Percentiles rank a stretch among this genome's conserved stretches.
Conservation (phyloP, 2,113 vertebrate species). For the Oryzias woworae region DNA sequence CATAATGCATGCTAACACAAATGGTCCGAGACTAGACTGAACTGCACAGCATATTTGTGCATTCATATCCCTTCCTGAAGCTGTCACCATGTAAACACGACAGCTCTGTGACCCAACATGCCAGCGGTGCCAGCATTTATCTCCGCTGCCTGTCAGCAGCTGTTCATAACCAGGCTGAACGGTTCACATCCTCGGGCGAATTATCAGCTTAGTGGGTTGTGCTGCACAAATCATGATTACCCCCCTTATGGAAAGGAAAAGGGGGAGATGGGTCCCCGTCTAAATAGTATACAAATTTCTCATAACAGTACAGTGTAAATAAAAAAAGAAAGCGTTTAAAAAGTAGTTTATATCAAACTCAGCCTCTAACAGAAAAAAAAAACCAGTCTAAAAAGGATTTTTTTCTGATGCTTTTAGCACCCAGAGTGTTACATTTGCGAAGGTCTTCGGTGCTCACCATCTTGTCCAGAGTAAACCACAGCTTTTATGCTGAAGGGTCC, state of each 20-base stretch:
- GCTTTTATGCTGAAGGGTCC: constrained; percentile 90
- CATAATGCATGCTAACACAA: constrained; percentile 1
- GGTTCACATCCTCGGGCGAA: constrained; percentile 65
- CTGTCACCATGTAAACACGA: constrained; percentile 61
- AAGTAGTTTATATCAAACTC: too few relatives aligned
- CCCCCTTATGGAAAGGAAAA: constrained; percentile 24
- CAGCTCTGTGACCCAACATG: constrained; percentile 49
- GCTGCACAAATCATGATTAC: constrained; percentile 67
- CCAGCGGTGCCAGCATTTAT: constrained; percentile 70
- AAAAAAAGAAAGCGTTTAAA: too few relatives aligned
- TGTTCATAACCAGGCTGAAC: constrained; percentile 78
- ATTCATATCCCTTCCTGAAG: neutral
- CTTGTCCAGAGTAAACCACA: constrained; percentile 86
- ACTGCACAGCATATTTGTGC: too few relatives aligned
- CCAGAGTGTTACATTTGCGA: constrained; percentile 4
- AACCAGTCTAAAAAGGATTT: constrained; percentile 7
- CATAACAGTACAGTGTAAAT: constrained; percentile 37
- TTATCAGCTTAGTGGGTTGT: constrained; percentile 70
- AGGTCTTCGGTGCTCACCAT: constrained; percentile 78
- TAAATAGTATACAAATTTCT: constrained; percentile 71
- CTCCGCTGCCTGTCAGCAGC: constrained; percentile 81
- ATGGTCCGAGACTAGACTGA: neutral
- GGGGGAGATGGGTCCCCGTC: constrained; percentile 51
- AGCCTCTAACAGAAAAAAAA: too few relatives aligned
- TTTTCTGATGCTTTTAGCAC: neutral